Base-by-base conservation (phyloP, 2,888 invertebrate species). In the Omphaloscelis lunosa region DNA sequence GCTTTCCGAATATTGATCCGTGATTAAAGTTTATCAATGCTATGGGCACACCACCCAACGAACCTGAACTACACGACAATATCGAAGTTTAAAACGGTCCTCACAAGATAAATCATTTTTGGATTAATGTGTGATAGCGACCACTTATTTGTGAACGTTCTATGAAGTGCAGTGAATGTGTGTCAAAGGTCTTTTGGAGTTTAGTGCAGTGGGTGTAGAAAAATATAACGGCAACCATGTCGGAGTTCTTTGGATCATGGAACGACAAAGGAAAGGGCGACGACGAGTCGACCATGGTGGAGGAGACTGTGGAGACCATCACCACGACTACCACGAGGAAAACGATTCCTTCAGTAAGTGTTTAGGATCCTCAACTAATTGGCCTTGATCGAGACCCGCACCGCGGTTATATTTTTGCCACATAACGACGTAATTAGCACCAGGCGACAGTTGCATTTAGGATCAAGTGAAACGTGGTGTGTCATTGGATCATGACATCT, bases 241-340 rank as follows among this genome's bases (percentile, higher is more conserved):
- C 97, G 94, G 97, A 97, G 89, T 95, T 96, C 89, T 97, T 92
- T 85, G 96, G 96, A 90, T 91, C 95, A 91, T 97, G 97, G 97
- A 93, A 89, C 90, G 86, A 90, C 81, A 89, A 92, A 66, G 89
- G 86, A 56, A 91, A 86, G 65, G 93, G 89, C 75, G 93, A 90
- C 74, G 93, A 86, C 75, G 92, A 90, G 29, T 88, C 72, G 7
- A 80, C 72, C 5, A 56, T 90, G 83, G 93, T 91, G 61, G 92
- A 93, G 89, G 95, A 95, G 86, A 94, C 95, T 70, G 92, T 93
- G 86, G 96, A 96, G 88, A 96, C 95, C 66, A 88, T 95, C 87
- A 96, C 96, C 88, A 96, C 95, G 51, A 96, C 95, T 73, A 95
- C 93, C 74, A 94, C 94, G 58, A 94, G 92, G 87, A 92, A 84